Conservation (phyloP, 2,797 vertebrate genomes). For the Aotus griseimembra region DNA sequence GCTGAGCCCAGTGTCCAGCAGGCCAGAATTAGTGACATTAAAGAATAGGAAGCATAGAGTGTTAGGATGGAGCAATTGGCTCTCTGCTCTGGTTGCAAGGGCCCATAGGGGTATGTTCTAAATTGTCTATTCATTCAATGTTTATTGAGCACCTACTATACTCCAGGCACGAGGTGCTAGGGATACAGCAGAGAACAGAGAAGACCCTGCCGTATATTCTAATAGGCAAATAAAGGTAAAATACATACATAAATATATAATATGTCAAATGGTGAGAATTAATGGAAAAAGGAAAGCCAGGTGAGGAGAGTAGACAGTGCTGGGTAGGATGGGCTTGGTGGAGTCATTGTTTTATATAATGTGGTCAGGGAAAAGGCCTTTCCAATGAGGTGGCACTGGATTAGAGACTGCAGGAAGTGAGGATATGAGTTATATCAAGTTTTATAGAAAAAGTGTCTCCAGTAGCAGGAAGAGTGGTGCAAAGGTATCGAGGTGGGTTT, state of each 20-base stretch:
- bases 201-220: neutral
- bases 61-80: neutral
- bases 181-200: neutral
- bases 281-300: neutral
- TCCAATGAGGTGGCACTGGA: neutral
- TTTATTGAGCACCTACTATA: neutral
- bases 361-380: neutral
- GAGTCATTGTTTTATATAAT: neutral
- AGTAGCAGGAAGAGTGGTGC: neutral
- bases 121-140: neutral
- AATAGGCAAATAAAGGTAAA: neutral
- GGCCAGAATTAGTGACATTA: neutral
- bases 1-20: neutral
- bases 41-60: neutral
- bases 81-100: neutral
- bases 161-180: neutral
- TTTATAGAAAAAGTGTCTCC: neutral
- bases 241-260: neutral
- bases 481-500: neutral
- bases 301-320: neutral
- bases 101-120: neutral
- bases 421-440: neutral
- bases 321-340: neutral
- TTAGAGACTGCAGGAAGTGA: neutral
- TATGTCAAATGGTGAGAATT: neutral